These are phyloP conservation scores for Lucilia cuprina DNA, from an alignment of 1,140 invertebrate species.

Conservation along the genomic window DNA sequence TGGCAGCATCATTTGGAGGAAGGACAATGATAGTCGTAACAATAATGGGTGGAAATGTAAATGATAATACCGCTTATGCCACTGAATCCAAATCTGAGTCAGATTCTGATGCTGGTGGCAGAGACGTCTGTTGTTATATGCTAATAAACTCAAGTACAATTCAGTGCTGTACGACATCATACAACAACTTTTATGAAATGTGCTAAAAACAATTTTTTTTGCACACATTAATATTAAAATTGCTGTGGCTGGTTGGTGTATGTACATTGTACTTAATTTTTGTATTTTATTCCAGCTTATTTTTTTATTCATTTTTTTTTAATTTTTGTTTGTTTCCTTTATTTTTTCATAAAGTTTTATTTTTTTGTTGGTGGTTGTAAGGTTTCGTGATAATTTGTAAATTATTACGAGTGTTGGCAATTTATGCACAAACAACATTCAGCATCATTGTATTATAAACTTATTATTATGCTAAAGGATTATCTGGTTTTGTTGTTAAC, in stretches of 20 bases:
- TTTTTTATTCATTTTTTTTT: neutral
- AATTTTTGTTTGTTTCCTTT: slow-evolving; percentile 11
- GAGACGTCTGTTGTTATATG: slow-evolving; percentile 25
- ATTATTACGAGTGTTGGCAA: slow-evolving; percentile 35
- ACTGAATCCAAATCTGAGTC: neutral
- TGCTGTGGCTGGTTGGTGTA: neutral
- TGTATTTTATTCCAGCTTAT: neutral
- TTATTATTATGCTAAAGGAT: slow-evolving; percentile 35
- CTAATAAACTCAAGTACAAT: slow-evolving; percentile 33
- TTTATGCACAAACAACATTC: slow-evolving; percentile 30
- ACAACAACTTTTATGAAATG: neutral
- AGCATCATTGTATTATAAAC: slow-evolving; percentile 29
- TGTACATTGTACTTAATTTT: neutral
- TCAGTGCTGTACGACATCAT: neutral
- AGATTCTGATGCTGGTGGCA: slow-evolving; percentile 4
- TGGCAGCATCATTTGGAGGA: neutral
- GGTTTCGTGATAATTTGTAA: slow-evolving; percentile 34
- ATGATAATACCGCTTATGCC: neutral
- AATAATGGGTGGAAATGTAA: neutral
- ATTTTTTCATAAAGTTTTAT: slow-evolving; percentile 9
- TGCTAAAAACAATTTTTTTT: neutral
- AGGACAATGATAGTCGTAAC: neutral
- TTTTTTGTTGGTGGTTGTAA: slow-evolving; percentile 23
- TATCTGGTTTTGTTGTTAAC: slow-evolving; percentile 32
- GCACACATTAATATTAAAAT: slow-evolving; percentile 13